A percentile compares a stretch with the other conserved stretches of the same genome.
phyloP scores from a whole-genome alignment of 2,797 vertebrate genomes.

The Syndactyla subalaris region DNA sequence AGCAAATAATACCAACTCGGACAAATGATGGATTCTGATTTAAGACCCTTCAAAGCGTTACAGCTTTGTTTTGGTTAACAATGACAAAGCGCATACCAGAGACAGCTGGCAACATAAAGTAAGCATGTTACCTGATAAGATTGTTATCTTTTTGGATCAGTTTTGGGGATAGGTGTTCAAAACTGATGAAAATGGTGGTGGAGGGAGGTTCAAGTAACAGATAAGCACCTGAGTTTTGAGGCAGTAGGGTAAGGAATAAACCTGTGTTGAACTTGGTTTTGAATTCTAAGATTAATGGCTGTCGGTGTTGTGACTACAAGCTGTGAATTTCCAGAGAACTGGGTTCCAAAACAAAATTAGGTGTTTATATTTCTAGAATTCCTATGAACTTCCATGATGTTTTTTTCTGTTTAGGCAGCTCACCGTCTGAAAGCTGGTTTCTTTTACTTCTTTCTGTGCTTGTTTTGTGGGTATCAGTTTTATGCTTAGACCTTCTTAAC shows the following conservation, averaged over 20 bases:
- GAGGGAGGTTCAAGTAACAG: neutral
- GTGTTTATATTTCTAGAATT: neutral
- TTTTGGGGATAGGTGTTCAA: neutral
- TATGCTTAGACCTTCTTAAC: neutral
- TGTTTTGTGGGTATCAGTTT: neutral
- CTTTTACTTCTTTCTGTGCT: neutral
- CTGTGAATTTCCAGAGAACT: neutral
- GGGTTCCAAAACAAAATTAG: neutral
- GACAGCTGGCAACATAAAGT: fast-evolving
- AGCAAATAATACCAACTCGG: neutral
- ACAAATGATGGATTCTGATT: neutral
- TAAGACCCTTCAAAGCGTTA: neutral
- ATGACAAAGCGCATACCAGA: neutral
- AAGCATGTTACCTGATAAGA: neutral
- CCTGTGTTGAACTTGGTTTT: neutral
- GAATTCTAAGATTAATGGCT: neutral
- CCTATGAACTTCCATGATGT: neutral
- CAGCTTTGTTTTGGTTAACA: neutral
- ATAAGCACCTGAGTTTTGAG: neutral
- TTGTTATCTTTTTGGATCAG: neutral
- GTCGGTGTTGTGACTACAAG: neutral
- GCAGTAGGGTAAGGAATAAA: neutral
- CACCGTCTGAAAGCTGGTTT: neutral
- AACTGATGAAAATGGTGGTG: neutral
- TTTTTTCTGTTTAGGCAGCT: neutral